Conservation (phyloP, 2,797 vertebrate species). For the Darevskia nairensis region DNA sequence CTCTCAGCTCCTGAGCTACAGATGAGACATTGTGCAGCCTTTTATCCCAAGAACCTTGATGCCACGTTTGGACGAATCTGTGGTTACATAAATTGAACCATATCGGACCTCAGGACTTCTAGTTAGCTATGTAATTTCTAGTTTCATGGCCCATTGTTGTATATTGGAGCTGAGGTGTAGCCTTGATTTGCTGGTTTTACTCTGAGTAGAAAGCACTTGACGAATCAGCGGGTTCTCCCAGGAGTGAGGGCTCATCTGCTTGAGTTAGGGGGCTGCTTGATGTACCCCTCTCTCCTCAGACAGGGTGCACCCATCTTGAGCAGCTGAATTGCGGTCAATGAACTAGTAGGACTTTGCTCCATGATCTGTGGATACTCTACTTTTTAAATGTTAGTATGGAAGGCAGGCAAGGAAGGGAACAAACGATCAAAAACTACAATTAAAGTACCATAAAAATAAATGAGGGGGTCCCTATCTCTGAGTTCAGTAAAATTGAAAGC, state of each 20-base stretch:
- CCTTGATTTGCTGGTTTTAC: not conserved
- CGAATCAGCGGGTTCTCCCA: not conserved
- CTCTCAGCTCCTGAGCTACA: not conserved
- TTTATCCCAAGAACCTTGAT: too few relatives aligned
- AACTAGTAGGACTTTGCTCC: too few relatives aligned
- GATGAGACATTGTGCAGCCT: not conserved
- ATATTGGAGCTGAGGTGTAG: not conserved
- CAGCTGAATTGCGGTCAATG: too few relatives aligned
- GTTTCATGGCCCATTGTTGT: not conserved
- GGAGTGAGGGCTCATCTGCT: not conserved
- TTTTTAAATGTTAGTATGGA: not conserved
- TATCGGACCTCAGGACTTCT: not conserved
- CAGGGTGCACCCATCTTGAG: not conserved
- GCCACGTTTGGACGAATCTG: not conserved
- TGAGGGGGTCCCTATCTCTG: not conserved
- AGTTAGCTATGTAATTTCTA: not conserved
- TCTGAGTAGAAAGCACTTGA: not conserved
- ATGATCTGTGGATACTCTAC: not conserved
- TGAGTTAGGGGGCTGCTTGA: not conserved
- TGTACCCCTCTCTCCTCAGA: not conserved
- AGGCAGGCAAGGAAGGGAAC: conserved; percentile 1
- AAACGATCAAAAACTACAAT: not conserved
- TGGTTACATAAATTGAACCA: not conserved
- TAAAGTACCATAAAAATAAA: conserved; percentile 59
- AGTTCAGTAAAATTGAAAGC: not conserved